Base-by-base conservation (phyloP, 2,888 invertebrate genomes). In the Conistra vaccinii region DNA sequence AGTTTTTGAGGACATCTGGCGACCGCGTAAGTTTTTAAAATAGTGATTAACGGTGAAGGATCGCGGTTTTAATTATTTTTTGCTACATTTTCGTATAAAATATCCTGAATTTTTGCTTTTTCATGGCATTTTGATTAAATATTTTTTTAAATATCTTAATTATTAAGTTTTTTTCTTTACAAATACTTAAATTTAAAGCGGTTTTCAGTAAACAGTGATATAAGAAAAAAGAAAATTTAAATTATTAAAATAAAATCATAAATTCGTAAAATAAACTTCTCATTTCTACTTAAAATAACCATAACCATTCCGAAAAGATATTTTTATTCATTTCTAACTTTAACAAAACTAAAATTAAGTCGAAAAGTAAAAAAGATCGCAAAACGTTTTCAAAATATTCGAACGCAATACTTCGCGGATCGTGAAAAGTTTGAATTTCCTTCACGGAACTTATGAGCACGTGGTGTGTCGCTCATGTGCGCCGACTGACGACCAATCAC, bases 391-490 rank as follows among this genome's bases (percentile, higher is more conserved):
- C 17, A 69, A 69, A 77, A 76, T 67, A 51, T 45, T 12, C 68
- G 62, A 69, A 51, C 73, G 51, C 17, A 65, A 70, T 29, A 74
- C 57, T 20, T 80, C 73, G 60, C 61, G 75, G 70, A 58, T 80
- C 92, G 92, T 86, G 89, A 93, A 95, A 95, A 95, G 94, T 95
- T 95, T 91, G 85, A 85, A 90, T 90, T 92, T 89, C 81, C 83
- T 86, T 86, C 75, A 79, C 88, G 94, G 94, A 96, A 96, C 96
- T 96, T 94, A 96, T 96, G 88, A 96, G 96, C 96, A 96, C 95
- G 95, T 96, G 96, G 93, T 86, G 81, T 88, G 93, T 95, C 96
- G 95, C 96, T 96, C 90, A 96, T 96, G 93, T 95, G 95, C 90
- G 88, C 92, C 92, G 88, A 86, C 90, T 87, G 87, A 9, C 90